phyloP scores from a whole-genome alignment of 1,140 invertebrate species.

The Eurosta solidaginis region DNA sequence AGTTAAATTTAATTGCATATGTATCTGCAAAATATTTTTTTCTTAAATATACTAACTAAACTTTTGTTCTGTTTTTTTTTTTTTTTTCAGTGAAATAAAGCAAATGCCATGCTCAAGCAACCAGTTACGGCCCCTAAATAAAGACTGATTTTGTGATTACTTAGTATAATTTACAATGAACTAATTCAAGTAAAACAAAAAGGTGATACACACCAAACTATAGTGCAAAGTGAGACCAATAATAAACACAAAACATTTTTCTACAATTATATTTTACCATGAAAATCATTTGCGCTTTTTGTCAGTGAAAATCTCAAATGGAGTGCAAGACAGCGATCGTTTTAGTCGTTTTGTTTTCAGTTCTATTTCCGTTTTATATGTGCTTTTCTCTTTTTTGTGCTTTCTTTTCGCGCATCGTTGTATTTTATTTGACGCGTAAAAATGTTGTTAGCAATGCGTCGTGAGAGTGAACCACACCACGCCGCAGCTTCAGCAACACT shows the following conservation, averaged over 20 bases:
- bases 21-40: too few relatives aligned
- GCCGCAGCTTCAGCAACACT: conserved; percentile 38
- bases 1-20: too few relatives aligned
- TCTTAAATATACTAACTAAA: too few relatives aligned
- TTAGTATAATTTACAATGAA: conserved; percentile 31
- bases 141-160: conserved; percentile 43
- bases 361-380: conserved; percentile 41
- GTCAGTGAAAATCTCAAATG: conserved; percentile 42
- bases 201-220: not conserved
- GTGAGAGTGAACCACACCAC: conserved; percentile 56
- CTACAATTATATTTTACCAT: not conserved
- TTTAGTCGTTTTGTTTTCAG: conserved; percentile 39
- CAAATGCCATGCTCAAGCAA: not conserved
- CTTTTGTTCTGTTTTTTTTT: too few relatives aligned
- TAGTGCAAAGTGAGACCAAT: not conserved
- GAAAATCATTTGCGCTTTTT: not conserved
- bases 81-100: not conserved
- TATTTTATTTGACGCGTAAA: conserved; percentile 41
- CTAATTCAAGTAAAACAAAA: not conserved
- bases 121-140: not conserved
- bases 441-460: conserved; percentile 61
- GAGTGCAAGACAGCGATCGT: conserved; percentile 41
- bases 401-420: not conserved
- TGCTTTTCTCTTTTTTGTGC: conserved; percentile 29
- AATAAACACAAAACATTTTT: not conserved